Evolutionary conservation across 2,797 vertebrate species (phyloP), one percentile per base, ranked within the genome.

Genomic region (Heterohyrax brucei): DNA sequence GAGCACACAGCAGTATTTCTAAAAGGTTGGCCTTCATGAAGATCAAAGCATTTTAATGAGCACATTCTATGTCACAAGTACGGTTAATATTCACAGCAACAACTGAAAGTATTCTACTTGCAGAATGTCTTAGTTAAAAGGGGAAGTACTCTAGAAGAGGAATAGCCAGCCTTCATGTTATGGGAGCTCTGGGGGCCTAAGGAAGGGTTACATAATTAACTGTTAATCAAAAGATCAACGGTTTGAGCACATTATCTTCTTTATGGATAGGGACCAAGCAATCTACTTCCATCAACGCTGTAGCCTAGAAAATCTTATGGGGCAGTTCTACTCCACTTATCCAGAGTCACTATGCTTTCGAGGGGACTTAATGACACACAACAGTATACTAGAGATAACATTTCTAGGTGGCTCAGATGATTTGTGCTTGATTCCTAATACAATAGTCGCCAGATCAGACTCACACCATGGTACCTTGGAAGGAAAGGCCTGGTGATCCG

Each of bases 11-110:
- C 1, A 19, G 1, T 44, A 73, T 75, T 92, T 94, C 13, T 28
- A 44, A 0, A 73, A 91, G 13, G 3, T 28, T 76, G 24, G 30
- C 0, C 1, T 46, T 56, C 44, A 22, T 28, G 2, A 5, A 62
- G n/a, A 30, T 10, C 28, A 50, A 81, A 91, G 70, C 30, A 46
- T 83, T 94, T 83, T 75, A 89, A n/a, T 89, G 22, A 82, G 3
- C 53, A 73, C 5, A 59, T 93, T 50, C 22, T 92, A 33, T 30
- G 0, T 72, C 62, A 86, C 0, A 56, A 73, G 18, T 12, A 21
- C 10, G 10, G 9, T 9, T 14, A 87, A 64, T 76, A 12, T 18
- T 73, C 5, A 56, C 1, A 3, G 28, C 2, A 5, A 9, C 22
- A 64, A 0, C 56, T n/a, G 77, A 33, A 16, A 84, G 26, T 7